Evolutionary conservation across 2,797 vertebrate genomes (phyloP).

Genomic region (Molothrus ater): DNA sequence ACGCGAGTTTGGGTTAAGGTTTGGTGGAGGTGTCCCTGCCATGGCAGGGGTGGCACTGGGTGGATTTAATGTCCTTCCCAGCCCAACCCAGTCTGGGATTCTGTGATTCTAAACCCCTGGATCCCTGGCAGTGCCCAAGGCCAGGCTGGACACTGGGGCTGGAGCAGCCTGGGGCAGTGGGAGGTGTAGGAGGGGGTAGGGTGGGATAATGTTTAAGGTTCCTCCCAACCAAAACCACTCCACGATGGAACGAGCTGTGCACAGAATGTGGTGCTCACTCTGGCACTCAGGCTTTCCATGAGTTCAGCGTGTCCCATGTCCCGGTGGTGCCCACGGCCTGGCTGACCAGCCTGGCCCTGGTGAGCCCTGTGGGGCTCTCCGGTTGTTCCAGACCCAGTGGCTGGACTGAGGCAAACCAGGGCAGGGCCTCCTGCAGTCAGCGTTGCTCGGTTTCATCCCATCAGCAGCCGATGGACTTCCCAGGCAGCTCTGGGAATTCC

Average conservation of each 20-base stretch:
- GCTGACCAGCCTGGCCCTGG: neutral
- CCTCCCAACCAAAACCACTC: neutral
- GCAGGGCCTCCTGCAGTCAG: neutral
- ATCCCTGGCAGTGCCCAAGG: no score
- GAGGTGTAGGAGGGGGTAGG: no score
- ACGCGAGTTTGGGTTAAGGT: neutral
- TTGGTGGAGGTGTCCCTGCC: neutral
- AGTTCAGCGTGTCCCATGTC: neutral
- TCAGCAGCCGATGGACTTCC: neutral
- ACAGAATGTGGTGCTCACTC: no score
- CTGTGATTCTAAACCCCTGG: no score
- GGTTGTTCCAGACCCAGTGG: neutral
- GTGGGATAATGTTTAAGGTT: fast-evolving
- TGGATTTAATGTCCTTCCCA: no score
- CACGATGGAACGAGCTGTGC: fast-evolving
- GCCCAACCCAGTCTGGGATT: no score
- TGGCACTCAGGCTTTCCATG: fast-evolving
- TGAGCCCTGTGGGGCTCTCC: neutral
- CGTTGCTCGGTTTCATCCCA: neutral
- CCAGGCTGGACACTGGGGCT: no score
- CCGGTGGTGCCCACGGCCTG: neutral
- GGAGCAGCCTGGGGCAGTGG: no score
- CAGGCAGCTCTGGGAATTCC: neutral
- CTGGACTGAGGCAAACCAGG: no score
- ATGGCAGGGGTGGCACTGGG: no score